These are phyloP conservation scores for Garra rufa DNA, from an alignment of 2,113 vertebrate species.

Conservation along the genomic window DNA sequence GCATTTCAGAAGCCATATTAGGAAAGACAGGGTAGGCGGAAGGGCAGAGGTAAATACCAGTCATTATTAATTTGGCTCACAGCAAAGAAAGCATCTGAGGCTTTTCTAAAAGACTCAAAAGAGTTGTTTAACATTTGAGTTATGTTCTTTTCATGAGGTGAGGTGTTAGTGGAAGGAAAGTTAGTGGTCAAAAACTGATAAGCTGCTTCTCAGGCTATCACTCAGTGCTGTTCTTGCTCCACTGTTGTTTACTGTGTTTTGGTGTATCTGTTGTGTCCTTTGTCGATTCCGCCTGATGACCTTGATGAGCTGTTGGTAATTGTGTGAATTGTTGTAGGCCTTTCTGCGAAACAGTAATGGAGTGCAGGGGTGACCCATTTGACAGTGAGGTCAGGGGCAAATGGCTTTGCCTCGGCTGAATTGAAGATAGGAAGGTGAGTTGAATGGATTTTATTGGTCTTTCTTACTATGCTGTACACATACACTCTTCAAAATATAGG, in stretches of 20 bases:
- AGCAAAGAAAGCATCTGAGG: constrained; percentile 6
- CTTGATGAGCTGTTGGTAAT: constrained; percentile 40
- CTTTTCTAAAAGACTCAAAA: neutral
- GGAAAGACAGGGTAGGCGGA: constrained; percentile 54
- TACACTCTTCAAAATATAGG: no score
- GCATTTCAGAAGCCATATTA: constrained; percentile 38
- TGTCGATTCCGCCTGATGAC: neutral
- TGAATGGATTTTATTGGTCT: neutral
- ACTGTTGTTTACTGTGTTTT: neutral
- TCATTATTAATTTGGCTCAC: constrained; percentile 37
- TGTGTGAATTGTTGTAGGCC: constrained; percentile 13
- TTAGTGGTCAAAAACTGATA: neutral
- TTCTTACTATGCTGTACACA: neutral
- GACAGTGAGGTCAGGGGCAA: neutral
- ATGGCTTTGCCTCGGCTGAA: neutral
- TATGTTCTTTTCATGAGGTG: neutral
- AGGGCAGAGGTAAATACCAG: constrained; percentile 45
- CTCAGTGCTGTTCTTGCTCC: neutral
- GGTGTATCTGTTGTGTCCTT: neutral
- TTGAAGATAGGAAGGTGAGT: neutral
- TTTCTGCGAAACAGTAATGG: neutral
- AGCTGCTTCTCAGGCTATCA: neutral
- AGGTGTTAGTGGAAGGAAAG: neutral
- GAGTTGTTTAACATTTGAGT: neutral
- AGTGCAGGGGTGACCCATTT: constrained; percentile 13